phyloP scores from a whole-genome alignment of 2,797 vertebrate genomes.

The Pangasius larnaudii region DNA sequence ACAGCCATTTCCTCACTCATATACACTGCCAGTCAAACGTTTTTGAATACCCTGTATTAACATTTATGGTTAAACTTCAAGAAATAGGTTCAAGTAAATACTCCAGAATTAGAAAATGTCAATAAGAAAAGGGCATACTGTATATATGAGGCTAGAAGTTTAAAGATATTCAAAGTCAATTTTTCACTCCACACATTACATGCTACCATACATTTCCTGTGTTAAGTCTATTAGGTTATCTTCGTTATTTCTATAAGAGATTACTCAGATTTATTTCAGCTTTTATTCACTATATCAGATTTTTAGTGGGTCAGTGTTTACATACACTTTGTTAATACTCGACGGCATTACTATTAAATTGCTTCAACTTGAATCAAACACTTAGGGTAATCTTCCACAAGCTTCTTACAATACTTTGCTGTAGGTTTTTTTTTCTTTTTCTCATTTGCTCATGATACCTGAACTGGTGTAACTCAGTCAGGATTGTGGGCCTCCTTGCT shows the following conservation, averaged over 20 bases:
- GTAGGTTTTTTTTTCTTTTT: not conserved
- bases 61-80: not conserved
- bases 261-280: not conserved
- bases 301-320: not conserved
- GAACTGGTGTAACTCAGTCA: not conserved
- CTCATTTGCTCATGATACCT: not conserved
- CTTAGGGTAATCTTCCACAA: not conserved
- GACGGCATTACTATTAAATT: not conserved
- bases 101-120: not conserved
- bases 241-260: not conserved
- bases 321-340: not conserved
- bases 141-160: not conserved
- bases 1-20: not conserved
- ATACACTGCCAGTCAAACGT: not conserved
- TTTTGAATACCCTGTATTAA: not conserved
- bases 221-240: too few species aligned
- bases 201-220: too few species aligned
- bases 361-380: not conserved
- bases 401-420: not conserved
- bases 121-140: not conserved
- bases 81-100: not conserved
- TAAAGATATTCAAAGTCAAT: not conserved
- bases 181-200: too few species aligned
- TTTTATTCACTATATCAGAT: not conserved
- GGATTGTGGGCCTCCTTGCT: not conserved